Evolutionary conservation across 1,140 invertebrate species (phyloP).

Genomic region (Drosophila tristis): DNA sequence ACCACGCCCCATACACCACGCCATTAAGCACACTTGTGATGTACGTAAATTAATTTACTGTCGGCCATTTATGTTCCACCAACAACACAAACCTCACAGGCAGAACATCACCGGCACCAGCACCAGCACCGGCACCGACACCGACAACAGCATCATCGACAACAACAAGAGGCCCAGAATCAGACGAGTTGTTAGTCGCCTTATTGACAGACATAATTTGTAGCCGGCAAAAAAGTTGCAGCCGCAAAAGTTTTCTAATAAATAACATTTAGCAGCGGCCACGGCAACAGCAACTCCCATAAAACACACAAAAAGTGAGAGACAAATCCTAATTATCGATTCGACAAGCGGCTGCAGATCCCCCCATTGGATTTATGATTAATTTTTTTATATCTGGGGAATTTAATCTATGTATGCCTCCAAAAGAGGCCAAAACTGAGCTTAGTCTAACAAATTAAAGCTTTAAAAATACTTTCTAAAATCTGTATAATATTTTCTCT

Average conservation of each 20-base stretch:
- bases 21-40: conserved; percentile 78
- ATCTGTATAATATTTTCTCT: no score
- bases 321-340: conserved; percentile 66
- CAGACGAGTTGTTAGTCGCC: conserved; percentile 49
- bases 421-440: neutral
- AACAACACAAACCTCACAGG: conserved; percentile 4
- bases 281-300: conserved; percentile 19
- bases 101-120: neutral
- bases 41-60: conserved; percentile 80
- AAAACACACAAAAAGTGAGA: conserved; percentile 30
- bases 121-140: conserved; percentile 1
- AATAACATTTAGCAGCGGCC: conserved; percentile 70
- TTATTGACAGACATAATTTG: conserved; percentile 71
- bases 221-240: conserved; percentile 55
- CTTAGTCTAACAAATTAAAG: neutral
- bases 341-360: conserved; percentile 39
- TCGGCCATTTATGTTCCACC: conserved; percentile 64
- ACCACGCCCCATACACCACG: conserved; percentile 44
- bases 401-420: conserved; percentile 5
- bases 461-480: no score
- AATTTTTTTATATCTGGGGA: conserved; percentile 14
- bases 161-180: conserved; percentile 25
- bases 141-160: neutral
- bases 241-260: conserved; percentile 76
- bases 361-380: conserved; percentile 46